Conservation (phyloP, 2,113 vertebrate genomes). For the Eudyptes chrysolophus region DNA sequence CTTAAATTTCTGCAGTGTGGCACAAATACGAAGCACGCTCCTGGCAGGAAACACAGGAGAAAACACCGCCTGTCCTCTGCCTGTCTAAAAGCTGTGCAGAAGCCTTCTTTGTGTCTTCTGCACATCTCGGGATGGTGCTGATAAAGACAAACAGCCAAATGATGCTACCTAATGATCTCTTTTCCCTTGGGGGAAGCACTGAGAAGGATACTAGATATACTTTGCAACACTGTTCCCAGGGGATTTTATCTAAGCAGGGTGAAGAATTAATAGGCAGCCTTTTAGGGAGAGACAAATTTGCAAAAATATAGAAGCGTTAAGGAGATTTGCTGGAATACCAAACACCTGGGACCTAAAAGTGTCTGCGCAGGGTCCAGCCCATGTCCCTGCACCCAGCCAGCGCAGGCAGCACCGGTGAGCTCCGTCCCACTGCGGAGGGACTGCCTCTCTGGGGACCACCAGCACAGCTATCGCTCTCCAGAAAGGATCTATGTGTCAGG, state of each 20-base stretch:
- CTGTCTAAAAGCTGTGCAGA: neutral
- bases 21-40: neutral
- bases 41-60: neutral
- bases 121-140: neutral
- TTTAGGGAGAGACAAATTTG: neutral
- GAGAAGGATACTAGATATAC: neutral
- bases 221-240: neutral
- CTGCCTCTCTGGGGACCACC: accelerated
- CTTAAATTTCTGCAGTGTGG: conserved; percentile 46
- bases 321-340: neutral
- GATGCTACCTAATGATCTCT: conserved; percentile 24
- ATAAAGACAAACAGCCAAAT: conserved; percentile 2
- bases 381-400: neutral
- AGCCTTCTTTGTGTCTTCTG: neutral
- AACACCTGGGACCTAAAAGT: neutral
- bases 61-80: neutral
- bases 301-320: neutral
- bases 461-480: neutral
- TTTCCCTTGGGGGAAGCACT: neutral
- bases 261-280: conserved; percentile 31
- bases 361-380: neutral
- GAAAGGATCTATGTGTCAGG: neutral
- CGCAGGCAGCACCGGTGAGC: accelerated
- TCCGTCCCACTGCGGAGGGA: neutral
- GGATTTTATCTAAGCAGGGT: conserved; percentile 18